A percentile compares a stretch with the other conserved stretches of the same genome.
These are phyloP conservation scores for Pomatostomus ruficeps DNA, from an alignment of 2,113 vertebrate genomes.

Conservation along the genomic window DNA sequence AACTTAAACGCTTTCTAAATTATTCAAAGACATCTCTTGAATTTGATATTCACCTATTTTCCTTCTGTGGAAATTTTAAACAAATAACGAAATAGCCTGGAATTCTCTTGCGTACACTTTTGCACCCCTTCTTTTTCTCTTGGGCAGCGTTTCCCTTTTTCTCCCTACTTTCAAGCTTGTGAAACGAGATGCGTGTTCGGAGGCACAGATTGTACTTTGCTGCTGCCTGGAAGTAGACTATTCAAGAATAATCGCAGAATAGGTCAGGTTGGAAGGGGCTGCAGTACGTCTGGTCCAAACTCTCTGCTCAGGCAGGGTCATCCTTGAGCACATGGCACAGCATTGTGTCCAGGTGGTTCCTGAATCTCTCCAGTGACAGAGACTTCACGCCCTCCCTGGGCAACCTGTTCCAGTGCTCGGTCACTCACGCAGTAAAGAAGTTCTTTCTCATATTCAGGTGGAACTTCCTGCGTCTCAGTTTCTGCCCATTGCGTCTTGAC, in stretches of 20 bases:
- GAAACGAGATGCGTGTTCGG: not conserved
- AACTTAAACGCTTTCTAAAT: not conserved
- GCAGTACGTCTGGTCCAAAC: not conserved
- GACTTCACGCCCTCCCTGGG: rapidly evolving
- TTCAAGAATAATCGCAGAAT: not conserved
- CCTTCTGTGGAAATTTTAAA: not conserved
- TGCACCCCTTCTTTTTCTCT: not conserved
- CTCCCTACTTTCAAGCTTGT: not conserved
- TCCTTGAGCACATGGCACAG: not conserved
- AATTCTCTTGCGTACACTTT: not conserved
- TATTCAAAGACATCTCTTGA: not conserved
- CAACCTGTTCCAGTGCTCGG: rapidly evolving
- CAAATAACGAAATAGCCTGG: not conserved
- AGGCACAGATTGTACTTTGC: not conserved
- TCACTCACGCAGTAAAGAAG: rapidly evolving
- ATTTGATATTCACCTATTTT: not conserved
- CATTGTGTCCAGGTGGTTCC: not conserved
- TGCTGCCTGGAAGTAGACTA: not conserved
- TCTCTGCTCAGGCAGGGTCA: not conserved
- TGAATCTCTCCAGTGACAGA: not conserved
- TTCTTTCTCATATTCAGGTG: not conserved
- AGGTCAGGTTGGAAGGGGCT: not conserved
- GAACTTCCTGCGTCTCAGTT: not conserved
- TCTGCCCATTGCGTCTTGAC: not conserved
- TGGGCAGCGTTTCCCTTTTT: not conserved